Percentiles rank a stretch among this genome's conserved stretches.
phyloP scores from a whole-genome alignment of 2,888 invertebrate genomes.

The Tuberolachnus salignus region DNA sequence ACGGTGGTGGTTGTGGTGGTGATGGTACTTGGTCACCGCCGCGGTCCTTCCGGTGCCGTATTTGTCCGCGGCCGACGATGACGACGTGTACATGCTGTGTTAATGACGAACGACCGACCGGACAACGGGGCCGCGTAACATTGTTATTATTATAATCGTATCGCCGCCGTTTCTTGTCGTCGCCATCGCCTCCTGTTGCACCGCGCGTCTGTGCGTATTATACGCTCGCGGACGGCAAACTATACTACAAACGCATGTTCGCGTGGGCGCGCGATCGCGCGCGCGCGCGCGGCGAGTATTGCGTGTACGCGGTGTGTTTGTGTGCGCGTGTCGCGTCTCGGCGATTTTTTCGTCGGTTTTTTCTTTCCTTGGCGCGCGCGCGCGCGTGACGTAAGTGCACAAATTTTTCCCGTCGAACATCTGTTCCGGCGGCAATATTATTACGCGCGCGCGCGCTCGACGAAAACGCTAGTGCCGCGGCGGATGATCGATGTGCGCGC shows the following conservation, averaged over 20 bases:
- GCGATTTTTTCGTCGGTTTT: background rate
- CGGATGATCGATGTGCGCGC: conserved; percentile 45
- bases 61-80: conserved; percentile 50
- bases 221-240: background rate
- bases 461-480: background rate
- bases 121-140: conserved; percentile 35
- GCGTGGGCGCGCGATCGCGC: background rate
- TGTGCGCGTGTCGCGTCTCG: background rate
- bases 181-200: background rate
- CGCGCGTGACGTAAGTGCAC: conserved; percentile 15
- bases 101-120: conserved; percentile 9
- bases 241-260: background rate
- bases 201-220: background rate
- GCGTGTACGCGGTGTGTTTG: background rate
- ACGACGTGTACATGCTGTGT: conserved; percentile 42
- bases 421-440: conserved; percentile 33
- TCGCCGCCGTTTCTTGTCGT: conserved; percentile 7
- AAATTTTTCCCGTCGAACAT: conserved; percentile 8
- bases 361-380: conserved; percentile 7
- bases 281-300: background rate
- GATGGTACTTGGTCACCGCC: conserved; percentile 31
- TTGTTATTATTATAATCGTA: too few species aligned
- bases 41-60: conserved; percentile 40
- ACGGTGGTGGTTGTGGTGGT: conserved; percentile 1
- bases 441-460: conserved; percentile 22